Base-by-base conservation (phyloP, 2,797 vertebrate genomes). In the Onychomys leucogaster region DNA sequence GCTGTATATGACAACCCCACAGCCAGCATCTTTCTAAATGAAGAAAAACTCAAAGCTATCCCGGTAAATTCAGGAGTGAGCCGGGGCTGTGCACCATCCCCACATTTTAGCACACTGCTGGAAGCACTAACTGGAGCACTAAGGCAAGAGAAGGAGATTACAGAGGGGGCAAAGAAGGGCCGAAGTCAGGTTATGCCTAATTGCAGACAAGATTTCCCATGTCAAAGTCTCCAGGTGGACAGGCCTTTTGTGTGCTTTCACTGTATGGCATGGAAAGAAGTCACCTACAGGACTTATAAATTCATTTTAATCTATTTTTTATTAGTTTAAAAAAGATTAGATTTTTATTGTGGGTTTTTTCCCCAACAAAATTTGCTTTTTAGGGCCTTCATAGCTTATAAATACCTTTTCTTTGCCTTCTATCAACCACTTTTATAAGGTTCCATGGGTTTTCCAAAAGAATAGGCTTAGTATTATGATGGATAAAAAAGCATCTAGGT, bases 21-120 rank as follows among this genome's bases (percentile, higher is more conserved):
- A 59, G 55, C 55, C n/a, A 59, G n/a, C 55, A 41, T 41, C 80
- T 41, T 41, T 37, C 37, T 59, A 59, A 82, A 27, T 8, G 37
- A 37, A 57, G 78, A 81, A 81, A 8, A 41, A 7, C 13, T 59
- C 78, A 59, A 59, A 25, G 55, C 34, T 59, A 59, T 82, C 12
- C 78, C 1, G 2, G 9, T 37, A 82, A 7, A 27, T 59, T 82
- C n/a, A 59, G 11, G 80, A 37, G 27, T 5, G 52, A 59, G 80
- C 0, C 6, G 4, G 14, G n/a, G 21, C 11, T 59, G 55, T 19
- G 10, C 80, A 14, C 6, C 1, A 0, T 2, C 23, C 23, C 55
- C 23, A 16, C 77, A 14, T 80, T 29, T 82, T 55, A 59, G n/a
- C 27, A 8, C 25, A 59, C 16, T 27, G 80, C 55, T 14, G 13